Base-by-base conservation (phyloP, 2,797 vertebrate genomes). In the Aldrovandia affinis region DNA sequence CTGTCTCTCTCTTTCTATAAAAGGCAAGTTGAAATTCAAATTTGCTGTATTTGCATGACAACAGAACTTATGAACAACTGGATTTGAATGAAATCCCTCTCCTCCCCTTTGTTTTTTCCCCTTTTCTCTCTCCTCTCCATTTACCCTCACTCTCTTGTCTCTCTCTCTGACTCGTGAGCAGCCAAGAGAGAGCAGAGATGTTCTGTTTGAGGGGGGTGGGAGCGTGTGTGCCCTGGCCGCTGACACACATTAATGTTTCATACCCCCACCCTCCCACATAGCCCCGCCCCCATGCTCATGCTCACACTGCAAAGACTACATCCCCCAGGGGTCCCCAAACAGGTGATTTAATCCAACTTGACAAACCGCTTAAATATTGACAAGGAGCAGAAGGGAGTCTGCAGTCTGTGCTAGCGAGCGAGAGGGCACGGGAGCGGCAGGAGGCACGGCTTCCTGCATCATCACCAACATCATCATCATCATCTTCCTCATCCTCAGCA, bases 341-440 rank as follows among this genome's bases (percentile, higher is more conserved):
- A 91, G 89, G 90, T 81, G 85, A 92, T 91, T 86, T 93, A 92
- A 94, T 92, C 85, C 84, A 88, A 86, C 88, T 91, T 92, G 91
- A 92, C 89, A 91, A 91, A 89, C 88, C 90, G 89, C 91, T 95
- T 95, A 95, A 95, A 93, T 93, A 94, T 93, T 93, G 92, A 92
- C 91, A 91, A 92, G 88, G 86, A 90, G 87, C 83, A 83, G 90
- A 91, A 92, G 77, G 65, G 47, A 52, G 77, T 22, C 36, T n/a
- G 36, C 1, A 39, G 0, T 20, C 8, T 25, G 39, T 22, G 6
- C 36, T 20, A 22, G 55, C 28, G 10, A 50, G 75, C n/a, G 75
- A 3, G 42, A n/a, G 39, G 0, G 0, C 78, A 87, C 0, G 0
- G 25, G 85, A 86, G 89, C 82, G 75, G 80, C 55, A 28, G 0